phyloP scores from a whole-genome alignment of 30 jellyfish, hydroid and myxozoan species.

The Haliclystus octoradiatus region DNA sequence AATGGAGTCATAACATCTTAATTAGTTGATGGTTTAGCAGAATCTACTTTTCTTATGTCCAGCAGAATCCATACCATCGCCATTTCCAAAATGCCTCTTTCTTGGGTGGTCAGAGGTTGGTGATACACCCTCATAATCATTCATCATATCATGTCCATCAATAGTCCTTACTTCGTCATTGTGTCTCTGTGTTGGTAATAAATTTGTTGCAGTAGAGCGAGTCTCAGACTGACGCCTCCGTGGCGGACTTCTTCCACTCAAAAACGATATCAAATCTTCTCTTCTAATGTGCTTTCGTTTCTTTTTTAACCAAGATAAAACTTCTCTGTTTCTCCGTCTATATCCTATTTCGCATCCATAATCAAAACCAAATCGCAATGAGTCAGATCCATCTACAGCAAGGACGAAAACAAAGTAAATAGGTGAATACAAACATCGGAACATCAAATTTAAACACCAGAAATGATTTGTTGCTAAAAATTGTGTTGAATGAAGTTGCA shows the following conservation, averaged over 20 bases:
- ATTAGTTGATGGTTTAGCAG: no score
- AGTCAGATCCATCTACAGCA: constrained; percentile 70
- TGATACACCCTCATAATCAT: neutral
- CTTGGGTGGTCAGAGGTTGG: constrained; percentile 40
- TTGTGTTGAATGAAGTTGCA: no score
- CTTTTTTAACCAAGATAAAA: constrained; percentile 71
- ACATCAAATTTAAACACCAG: no score
- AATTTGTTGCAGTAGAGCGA: constrained; percentile 2
- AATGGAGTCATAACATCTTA: no score
- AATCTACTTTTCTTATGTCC: constrained; percentile 50
- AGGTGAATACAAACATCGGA: no score
- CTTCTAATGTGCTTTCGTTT: constrained; percentile 63
- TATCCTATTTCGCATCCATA: constrained; percentile 65
- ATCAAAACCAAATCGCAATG: constrained; percentile 65
- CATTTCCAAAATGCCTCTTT: constrained; percentile 50
- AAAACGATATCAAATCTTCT: constrained; percentile 68
- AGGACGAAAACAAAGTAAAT: neutral
- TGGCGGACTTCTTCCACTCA: constrained; percentile 91
- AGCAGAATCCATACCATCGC: constrained; percentile 57
- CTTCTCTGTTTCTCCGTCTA: constrained; percentile 65
- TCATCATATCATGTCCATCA: neutral
- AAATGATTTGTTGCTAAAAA: no score
- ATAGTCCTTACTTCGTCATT: neutral
- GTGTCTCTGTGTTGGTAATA: neutral
- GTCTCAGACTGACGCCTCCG: constrained; percentile 66